Conservation (phyloP, 2,888 invertebrate genomes). For the Drosophila vallismaia region DNA sequence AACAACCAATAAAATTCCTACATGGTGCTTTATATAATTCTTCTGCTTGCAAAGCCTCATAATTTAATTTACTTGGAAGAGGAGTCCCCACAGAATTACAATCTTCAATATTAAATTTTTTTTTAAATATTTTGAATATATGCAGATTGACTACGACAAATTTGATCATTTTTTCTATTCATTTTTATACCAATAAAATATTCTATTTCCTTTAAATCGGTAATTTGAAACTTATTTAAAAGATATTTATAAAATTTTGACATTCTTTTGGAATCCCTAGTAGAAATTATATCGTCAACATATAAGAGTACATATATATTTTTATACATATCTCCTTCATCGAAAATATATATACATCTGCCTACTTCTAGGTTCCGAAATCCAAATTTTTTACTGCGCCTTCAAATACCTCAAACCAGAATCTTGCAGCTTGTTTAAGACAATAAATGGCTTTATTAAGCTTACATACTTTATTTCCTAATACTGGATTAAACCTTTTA, state of each 20-base stretch:
- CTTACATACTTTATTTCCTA: too few species aligned
- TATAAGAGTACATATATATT: slow-evolving; percentile 6
- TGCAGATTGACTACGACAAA: slow-evolving; percentile 22
- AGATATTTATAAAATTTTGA: slow-evolving; percentile 1
- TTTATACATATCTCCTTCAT: slow-evolving; percentile 3
- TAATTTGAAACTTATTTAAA: not conserved
- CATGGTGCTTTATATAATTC: too few species aligned
- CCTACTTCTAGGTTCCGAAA: too few species aligned
- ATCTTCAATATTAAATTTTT: slow-evolving; percentile 17
- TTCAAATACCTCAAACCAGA: too few species aligned
- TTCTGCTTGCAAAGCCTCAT: too few species aligned
- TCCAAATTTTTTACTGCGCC: too few species aligned
- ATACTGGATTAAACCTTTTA: too few species aligned
- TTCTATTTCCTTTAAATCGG: not conserved
- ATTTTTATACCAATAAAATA: not conserved
- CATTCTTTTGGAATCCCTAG: slow-evolving; percentile 7
- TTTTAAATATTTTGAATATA: slow-evolving; percentile 20
- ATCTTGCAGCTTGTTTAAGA: too few species aligned
- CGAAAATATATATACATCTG: slow-evolving; percentile 5
- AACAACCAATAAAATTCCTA: too few species aligned
- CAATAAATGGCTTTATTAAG: too few species aligned
- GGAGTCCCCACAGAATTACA: slow-evolving; percentile 27
- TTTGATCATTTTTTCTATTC: slow-evolving; percentile 3
- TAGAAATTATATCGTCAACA: slow-evolving; percentile 13
- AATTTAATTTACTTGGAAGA: not conserved